Evolutionary conservation across 2,797 vertebrate genomes (phyloP), one percentile per base, ranked within the genome.

Genomic region (Typhlichthys subterraneus): DNA sequence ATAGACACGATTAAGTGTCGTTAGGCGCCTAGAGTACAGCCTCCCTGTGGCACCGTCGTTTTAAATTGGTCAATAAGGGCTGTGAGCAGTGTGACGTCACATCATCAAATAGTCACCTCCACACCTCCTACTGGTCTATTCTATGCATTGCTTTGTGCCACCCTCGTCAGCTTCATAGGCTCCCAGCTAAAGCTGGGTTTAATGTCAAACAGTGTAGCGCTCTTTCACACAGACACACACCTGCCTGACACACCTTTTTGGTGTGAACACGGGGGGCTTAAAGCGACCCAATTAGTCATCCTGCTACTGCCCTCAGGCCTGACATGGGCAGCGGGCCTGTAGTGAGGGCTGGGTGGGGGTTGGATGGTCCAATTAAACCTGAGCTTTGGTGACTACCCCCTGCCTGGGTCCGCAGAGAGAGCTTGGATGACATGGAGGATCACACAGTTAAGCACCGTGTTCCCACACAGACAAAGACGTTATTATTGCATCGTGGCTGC

Each of bases 251-350:
- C 67, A 54, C 56, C 70, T 63, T 75, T 59, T 4, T 42, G 63
- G 23, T 68, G 62, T 70, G 66, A 80, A 84, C 74, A 67, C 57
- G 46, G 66, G 73, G 66, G 73, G 66, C 67, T 84, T 73, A 81
- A 81, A 83, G 78, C 2, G 88, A 93, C 91, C 88, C 91, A 95
- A 93, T 94, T 95, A 94, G 90, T 92, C 89, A 89, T 93, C 91
- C 93, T 87, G 85, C 87, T 91, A 91, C 91, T 81, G 89, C 85
- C 83, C 92, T 89, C 91, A 85, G 94, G 92, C 92, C 90, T 91
- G 87, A 92, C 93, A 93, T 91, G 90, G 85, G 90, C 90, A 90
- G 73, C 77, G 63, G 79, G 69, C 81, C 66, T 73, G 81, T 83
- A 70, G 70, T 92, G 82, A 89, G 70, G 53, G 50, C 51, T 85